Evolutionary conservation across 1,140 invertebrate species (phyloP), one percentile per base, ranked within the genome.

Genomic region (Heliconius nattereri): DNA sequence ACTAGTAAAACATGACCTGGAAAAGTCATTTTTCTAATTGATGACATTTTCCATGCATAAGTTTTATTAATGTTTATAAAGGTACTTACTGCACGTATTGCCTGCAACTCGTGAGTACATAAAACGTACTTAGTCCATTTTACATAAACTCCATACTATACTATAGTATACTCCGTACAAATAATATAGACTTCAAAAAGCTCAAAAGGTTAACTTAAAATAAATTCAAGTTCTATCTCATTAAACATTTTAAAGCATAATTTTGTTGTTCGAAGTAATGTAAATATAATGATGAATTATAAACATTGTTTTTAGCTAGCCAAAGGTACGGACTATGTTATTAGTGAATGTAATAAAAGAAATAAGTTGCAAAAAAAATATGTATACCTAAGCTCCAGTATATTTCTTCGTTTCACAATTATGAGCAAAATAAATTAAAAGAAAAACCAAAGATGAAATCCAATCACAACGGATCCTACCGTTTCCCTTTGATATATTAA

Each of bases 401-500:
- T 29, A 66, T 66, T 66, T 13, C 8, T 16, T 66, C 60, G 13
- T 66, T 66, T 11, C 9, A 29, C 1, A 60, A 23, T n/a, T 60
- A 23, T 60, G 9, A 23, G n/a, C 54, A 60, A n/a, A 60, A 52
- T n/a, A 57, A 23, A 57, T 57, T 57, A 23, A 23, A 57, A 57
- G 23, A 66, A 87, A 89, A 86, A 84, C 85, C 80, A 87, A 87
- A 86, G 81, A 85, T 86, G 80, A 86, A 80, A 80, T 26, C 82
- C 85, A 82, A 86, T 72, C 84, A 86, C 85, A 89, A 83, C 83
- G 84, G 82, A 83, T 85, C 78, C 37, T 29, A 71, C 76, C 76
- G 78, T 81, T 85, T 88, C 83, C 74, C 85, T 89, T 89, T 90
- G 83, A 89, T 89, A 86, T 84, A 87, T 73, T 81, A 80, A 86